Evolutionary conservation across 2,113 vertebrate species (phyloP).

Genomic region (Fregata magnificens): DNA sequence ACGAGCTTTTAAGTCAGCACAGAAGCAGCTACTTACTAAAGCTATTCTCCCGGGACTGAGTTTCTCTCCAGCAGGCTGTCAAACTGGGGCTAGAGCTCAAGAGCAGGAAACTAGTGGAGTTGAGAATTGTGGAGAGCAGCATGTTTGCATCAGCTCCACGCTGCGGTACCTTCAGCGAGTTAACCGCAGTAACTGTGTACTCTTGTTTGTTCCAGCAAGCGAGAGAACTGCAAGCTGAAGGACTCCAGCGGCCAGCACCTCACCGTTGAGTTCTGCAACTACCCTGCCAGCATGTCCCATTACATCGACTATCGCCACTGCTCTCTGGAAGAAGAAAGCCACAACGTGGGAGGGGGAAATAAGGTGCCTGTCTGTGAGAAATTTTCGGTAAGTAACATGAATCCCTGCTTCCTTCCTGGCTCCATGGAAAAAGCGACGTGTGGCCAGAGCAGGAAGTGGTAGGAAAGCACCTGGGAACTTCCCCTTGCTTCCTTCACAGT

Average conservation of each 20-base stretch:
- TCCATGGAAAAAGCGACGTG: rapidly evolving
- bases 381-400: constrained; percentile 77
- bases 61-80: neutral
- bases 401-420: neutral
- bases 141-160: rapidly evolving
- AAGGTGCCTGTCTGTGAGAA: constrained; percentile 73
- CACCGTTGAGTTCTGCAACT: constrained; percentile 81
- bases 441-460: neutral
- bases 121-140: neutral
- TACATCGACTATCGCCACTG: constrained; percentile 85
- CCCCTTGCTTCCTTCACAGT: neutral
- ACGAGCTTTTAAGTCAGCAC: neutral
- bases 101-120: neutral
- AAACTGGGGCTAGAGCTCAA: neutral
- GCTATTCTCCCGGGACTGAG: neutral
- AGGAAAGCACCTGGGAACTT: neutral
- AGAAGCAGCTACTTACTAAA: neutral
- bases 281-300: constrained; percentile 66
- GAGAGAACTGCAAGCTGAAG: constrained; percentile 79
- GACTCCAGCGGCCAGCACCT: constrained; percentile 66
- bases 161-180: neutral
- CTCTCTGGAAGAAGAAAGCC: constrained; percentile 3
- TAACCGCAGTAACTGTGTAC: neutral
- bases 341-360: neutral
- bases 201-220: constrained; percentile 73